Evolutionary conservation across 2,113 vertebrate genomes (phyloP).

Genomic region (Carassius auratus): DNA sequence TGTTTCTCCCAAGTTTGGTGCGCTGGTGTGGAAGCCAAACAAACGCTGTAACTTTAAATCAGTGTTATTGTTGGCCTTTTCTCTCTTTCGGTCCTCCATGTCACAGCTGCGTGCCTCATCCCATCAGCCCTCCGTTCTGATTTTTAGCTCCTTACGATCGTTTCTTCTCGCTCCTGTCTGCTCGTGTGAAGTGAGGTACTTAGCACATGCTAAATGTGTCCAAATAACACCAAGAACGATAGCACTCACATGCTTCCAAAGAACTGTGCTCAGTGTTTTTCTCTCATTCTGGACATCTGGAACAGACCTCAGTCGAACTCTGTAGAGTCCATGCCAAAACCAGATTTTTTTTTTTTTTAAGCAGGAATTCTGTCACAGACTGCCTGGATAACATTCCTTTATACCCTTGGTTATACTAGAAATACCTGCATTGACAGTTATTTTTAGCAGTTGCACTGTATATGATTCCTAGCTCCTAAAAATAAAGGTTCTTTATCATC

Average conservation of each 20-base stretch:
- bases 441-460: slow-evolving; percentile 2
- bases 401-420: not conserved
- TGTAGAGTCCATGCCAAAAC: not conserved
- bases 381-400: slow-evolving; percentile 6
- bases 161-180: slow-evolving; percentile 42
- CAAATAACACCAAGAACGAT: slow-evolving; percentile 54
- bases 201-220: slow-evolving; percentile 54
- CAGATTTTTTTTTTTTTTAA: not conserved
- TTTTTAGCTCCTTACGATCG: not conserved
- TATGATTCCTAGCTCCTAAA: not conserved
- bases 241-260: slow-evolving; percentile 51
- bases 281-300: slow-evolving; percentile 47
- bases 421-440: slow-evolving; percentile 18
- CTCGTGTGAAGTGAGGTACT: slow-evolving; percentile 73
- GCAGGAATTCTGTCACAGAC: slow-evolving; percentile 17
- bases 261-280: slow-evolving; percentile 51
- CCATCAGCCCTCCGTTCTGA: slow-evolving; percentile 48
- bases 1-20: slow-evolving; percentile 82
- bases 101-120: slow-evolving; percentile 52
- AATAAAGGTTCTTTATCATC: not conserved
- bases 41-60: slow-evolving; percentile 68
- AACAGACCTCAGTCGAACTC: slow-evolving; percentile 35
- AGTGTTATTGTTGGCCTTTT: slow-evolving; percentile 67
- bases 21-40: slow-evolving; percentile 70
- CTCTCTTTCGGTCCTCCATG: slow-evolving; percentile 2